These are phyloP conservation scores for Corythornis leucogaster DNA, from an alignment of 2,797 vertebrate species.

Conservation along the genomic window DNA sequence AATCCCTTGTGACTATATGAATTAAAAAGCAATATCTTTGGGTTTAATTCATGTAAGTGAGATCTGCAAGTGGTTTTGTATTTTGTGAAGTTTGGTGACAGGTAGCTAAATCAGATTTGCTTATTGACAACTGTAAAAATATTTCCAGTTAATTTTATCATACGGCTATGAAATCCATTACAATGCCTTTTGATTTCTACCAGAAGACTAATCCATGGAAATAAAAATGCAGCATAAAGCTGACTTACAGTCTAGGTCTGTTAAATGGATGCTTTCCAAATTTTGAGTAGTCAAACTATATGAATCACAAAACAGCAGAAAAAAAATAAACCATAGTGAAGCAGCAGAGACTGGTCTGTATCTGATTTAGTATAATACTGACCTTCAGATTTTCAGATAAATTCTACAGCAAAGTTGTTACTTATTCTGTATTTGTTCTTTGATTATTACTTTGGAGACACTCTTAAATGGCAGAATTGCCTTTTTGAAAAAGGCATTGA, in stretches of 20 bases:
- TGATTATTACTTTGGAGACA: background rate
- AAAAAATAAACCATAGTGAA: background rate
- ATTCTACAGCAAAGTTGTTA: background rate
- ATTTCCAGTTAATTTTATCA: conserved; percentile 31
- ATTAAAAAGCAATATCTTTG: conserved; percentile 1
- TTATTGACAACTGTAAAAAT: conserved; percentile 32
- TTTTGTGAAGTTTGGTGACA: background rate
- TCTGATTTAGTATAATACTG: background rate
- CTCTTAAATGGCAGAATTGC: background rate
- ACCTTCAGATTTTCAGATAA: background rate
- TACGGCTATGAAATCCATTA: conserved; percentile 24
- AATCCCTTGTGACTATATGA: background rate
- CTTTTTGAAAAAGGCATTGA: background rate
- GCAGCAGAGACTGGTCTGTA: background rate
- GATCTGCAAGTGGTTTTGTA: background rate
- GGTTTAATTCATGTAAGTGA: background rate
- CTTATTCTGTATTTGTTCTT: background rate
- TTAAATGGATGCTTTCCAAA: background rate
- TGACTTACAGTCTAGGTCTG: background rate
- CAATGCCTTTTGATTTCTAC: conserved; percentile 37
- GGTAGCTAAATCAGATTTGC: conserved; percentile 15
- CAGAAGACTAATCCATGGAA: background rate
- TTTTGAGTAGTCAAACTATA: background rate
- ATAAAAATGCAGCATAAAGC: conserved; percentile 32
- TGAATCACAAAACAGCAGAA: conserved; percentile 9